A percentile compares a stretch with the other conserved stretches of the same genome.
These are phyloP conservation scores for Athene noctua DNA, from an alignment of 2,113 vertebrate species.

Conservation along the genomic window DNA sequence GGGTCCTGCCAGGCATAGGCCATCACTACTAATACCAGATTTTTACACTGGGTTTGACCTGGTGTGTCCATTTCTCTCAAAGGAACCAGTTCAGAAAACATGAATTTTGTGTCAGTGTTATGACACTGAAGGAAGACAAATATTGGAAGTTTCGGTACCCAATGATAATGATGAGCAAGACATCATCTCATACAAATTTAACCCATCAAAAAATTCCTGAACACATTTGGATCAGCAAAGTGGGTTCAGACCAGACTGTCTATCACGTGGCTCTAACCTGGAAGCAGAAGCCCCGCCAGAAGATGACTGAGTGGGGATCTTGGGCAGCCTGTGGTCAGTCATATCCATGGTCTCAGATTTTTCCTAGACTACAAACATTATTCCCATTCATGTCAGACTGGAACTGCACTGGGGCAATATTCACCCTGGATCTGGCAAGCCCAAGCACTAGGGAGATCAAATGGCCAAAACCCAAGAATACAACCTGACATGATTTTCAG, in stretches of 20 bases:
- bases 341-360: neutral
- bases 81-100: neutral
- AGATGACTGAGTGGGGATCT: neutral
- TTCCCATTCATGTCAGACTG: neutral
- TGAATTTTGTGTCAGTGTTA: neutral
- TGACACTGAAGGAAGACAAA: neutral
- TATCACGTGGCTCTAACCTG: neutral
- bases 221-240: neutral
- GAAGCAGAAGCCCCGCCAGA: neutral
- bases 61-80: neutral
- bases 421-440: neutral
- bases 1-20: neutral
- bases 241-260: neutral
- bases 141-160: neutral
- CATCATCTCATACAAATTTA: neutral
- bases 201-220: neutral
- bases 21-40: rapidly evolving
- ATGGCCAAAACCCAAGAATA: neutral
- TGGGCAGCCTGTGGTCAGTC: neutral
- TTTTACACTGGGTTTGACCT: neutral
- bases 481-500: neutral
- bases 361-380: neutral
- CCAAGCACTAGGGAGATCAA: neutral
- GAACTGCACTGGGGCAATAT: neutral
- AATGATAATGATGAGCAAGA: rapidly evolving